Evolutionary conservation across 2,888 invertebrate species (phyloP), one percentile per base, ranked within the genome.

Genomic region (Archips xylosteana): DNA sequence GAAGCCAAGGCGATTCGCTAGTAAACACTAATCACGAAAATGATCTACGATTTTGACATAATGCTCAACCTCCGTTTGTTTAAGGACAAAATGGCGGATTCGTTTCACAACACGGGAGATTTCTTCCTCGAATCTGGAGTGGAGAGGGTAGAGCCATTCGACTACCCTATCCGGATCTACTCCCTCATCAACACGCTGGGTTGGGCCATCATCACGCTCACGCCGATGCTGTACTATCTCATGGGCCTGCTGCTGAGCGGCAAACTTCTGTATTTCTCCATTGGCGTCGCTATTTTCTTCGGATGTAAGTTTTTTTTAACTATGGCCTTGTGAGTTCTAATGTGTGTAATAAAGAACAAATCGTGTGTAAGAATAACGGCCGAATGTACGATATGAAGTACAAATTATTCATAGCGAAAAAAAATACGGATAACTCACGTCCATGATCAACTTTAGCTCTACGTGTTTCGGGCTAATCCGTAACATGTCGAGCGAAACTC

Each of bases 111-210:
- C 83, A 97, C 96, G 2, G 98, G 98, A 13, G 97, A 97, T 87
- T 98, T 97, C 89, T 97, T 97, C 87, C 91, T 95, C 67, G 96
- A 96, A 61, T 97, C 97, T 5, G 97, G 97, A 3, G 95, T 97
- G 6, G 94, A 95, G 78, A 95, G 96, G 81, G 91, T 96, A 34
- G 95, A 96, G 63, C 91, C 95, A 0, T 96, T 96, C 79, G 88
- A 90, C 66, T 82, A 96, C 36, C 87, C 95, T 9, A 95, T 96
- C 49, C 95, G 97, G 65, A 89, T 95, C 47, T 96, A 95, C 84
- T 96, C 97, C 0, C 88, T 98, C 45, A 72, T 97, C 12, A 98
- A 98, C 87, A 96, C 97, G 45, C 82, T 95, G 2, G 94, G 95
- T 71, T 98, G 98, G 98, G 95, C 95, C 4, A 80, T 96, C 3